These are phyloP conservation scores for Sciurus niger DNA, from an alignment of 2,113 vertebrate genomes.

Conservation along the genomic window DNA sequence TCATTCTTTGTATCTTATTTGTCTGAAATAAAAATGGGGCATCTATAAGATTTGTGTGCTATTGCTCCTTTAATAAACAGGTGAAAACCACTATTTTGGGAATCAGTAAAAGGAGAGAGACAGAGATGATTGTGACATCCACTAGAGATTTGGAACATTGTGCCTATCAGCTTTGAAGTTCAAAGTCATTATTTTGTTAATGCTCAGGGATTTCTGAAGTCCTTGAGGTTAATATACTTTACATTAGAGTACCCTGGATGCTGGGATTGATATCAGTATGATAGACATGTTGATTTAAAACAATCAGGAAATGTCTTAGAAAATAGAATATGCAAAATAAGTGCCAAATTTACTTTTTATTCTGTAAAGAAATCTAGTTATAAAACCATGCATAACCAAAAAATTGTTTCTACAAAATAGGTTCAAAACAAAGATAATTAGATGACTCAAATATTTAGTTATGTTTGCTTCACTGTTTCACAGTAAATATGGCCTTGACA, in stretches of 20 bases:
- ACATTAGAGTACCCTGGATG: neutral
- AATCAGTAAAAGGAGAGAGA: neutral
- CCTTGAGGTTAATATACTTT: no score
- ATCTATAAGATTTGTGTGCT: neutral
- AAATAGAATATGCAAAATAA: no score
- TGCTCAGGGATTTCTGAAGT: neutral
- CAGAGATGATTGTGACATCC: rapidly evolving
- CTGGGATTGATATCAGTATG: neutral
- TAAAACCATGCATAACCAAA: neutral
- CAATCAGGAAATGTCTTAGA: neutral
- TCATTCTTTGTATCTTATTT: neutral
- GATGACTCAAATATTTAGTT: neutral
- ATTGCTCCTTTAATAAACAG: neutral
- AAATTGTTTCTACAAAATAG: neutral
- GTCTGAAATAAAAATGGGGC: neutral
- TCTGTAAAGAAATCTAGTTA: neutral
- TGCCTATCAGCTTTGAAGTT: neutral
- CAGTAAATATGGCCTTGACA: neutral
- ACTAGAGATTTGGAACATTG: neutral
- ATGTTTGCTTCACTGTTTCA: neutral
- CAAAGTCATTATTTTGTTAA: no score
- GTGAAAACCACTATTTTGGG: neutral
- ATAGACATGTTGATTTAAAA: neutral
- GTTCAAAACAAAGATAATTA: neutral
- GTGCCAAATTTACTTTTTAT: neutral